These are phyloP conservation scores for Oreochromis spilurus DNA, from an alignment of 2,113 vertebrate species.

Conservation along the genomic window DNA sequence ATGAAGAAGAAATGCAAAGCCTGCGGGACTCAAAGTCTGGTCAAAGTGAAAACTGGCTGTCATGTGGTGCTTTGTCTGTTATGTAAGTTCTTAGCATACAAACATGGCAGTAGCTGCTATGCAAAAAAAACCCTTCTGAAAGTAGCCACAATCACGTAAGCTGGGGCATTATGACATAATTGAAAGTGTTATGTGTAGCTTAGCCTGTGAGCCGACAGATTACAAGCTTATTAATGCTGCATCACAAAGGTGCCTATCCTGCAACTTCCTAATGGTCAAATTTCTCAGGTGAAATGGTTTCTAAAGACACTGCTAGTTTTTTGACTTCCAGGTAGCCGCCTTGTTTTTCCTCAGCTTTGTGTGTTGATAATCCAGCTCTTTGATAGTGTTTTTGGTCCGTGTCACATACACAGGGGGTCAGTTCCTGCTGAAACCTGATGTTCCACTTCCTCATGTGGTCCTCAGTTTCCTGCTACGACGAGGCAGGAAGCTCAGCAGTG, in stretches of 20 bases:
- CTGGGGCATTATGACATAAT: constrained; percentile 9
- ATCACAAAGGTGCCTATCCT: background rate
- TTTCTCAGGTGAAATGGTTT: background rate
- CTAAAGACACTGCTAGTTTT: background rate
- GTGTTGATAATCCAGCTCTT: background rate
- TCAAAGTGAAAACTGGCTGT: background rate
- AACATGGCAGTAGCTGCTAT: background rate
- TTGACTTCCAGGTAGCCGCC: background rate
- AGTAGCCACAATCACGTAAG: background rate
- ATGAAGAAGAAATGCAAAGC: background rate
- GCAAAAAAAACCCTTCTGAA: background rate
- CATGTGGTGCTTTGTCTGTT: constrained; percentile 4
- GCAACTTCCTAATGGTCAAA: background rate
- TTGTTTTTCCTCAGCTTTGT: background rate
- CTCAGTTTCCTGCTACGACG: constrained; percentile 43
- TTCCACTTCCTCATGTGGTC: constrained; percentile 66
- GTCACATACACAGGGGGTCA: constrained; percentile 46
- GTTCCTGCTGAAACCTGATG: constrained; percentile 53
- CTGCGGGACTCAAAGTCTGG: background rate
- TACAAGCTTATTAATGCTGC: background rate
- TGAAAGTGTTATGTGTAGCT: constrained; percentile 15
- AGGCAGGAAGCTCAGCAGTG: constrained; percentile 36
- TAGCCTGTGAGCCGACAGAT: background rate
- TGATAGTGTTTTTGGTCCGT: constrained; percentile 14
- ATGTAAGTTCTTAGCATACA: background rate